Evolutionary conservation across 2,888 invertebrate species (phyloP).

Genomic region (Drosophila greeni): DNA sequence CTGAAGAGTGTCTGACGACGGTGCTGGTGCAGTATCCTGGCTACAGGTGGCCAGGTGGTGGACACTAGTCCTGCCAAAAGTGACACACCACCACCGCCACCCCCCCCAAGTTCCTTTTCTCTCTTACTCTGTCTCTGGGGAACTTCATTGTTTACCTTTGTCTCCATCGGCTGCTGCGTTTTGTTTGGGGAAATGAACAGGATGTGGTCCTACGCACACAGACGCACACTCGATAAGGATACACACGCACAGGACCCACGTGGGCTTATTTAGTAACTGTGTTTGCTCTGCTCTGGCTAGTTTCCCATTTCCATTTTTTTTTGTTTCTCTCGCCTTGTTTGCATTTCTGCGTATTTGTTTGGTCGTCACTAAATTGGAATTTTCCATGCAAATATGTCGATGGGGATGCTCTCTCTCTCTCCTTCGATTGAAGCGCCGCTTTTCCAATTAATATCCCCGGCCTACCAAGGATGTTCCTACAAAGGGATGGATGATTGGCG

Average conservation of each 20-base stretch:
- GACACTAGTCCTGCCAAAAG: slow-evolving; percentile 2
- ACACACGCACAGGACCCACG: slow-evolving; percentile 9
- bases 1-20: not conserved
- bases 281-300: slow-evolving; percentile 29
- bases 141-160: slow-evolving; percentile 10
- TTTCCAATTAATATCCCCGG: slow-evolving; percentile 9
- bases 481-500: not conserved
- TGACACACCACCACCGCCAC: not conserved
- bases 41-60: slow-evolving; percentile 18
- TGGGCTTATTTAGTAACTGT: slow-evolving; percentile 39
- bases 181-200: slow-evolving; percentile 36
- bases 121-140: not conserved
- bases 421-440: not conserved
- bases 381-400: slow-evolving; percentile 40
- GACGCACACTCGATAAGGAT: slow-evolving; percentile 12
- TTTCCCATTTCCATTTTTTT: slow-evolving; percentile 21
- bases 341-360: slow-evolving; percentile 5
- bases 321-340: slow-evolving; percentile 4
- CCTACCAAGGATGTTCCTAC: not conserved
- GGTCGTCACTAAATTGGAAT: slow-evolving; percentile 29
- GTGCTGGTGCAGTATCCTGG: slow-evolving; percentile 7
- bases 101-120: not conserved
- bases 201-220: slow-evolving; percentile 31
- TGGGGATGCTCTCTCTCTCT: not conserved
- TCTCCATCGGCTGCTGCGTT: slow-evolving; percentile 3